Percentiles rank a stretch among this genome's conserved stretches.
Evolutionary conservation across 1,140 invertebrate genomes (phyloP).

Genomic region (Drosophila tristis): DNA sequence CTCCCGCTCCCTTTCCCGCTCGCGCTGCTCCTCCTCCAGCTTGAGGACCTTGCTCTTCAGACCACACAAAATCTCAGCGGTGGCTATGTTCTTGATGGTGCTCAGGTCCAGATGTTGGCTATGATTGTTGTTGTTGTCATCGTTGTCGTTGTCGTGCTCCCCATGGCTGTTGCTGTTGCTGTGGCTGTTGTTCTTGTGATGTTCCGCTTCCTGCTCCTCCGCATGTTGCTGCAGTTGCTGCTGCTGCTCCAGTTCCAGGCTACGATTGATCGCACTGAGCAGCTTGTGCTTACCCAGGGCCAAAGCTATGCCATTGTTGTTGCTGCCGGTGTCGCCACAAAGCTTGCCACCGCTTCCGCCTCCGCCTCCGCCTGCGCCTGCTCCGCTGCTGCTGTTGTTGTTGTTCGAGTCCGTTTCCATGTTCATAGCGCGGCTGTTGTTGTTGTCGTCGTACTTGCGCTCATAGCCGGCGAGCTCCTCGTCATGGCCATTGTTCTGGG

Average conservation of each 20-base stretch:
- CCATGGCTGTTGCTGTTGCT: constrained; percentile 35
- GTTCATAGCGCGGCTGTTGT: constrained; percentile 65
- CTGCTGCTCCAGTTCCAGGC: constrained; percentile 60
- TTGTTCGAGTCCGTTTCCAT: constrained; percentile 76
- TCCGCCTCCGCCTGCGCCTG: too few species aligned
- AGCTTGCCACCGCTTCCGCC: constrained; percentile 13
- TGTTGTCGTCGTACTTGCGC: constrained; percentile 75
- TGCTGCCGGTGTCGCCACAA: constrained; percentile 16
- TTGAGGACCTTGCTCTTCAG: constrained; percentile 82
- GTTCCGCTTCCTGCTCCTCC: constrained; percentile 28
- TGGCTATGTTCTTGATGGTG: constrained; percentile 80
- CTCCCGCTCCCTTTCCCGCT: constrained; percentile 54
- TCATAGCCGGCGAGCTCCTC: constrained; percentile 56
- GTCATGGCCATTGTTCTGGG: constrained; percentile 63
- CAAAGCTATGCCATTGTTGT: constrained; percentile 57
- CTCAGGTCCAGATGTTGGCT: constrained; percentile 74
- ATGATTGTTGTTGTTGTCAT: constrained; percentile 69
- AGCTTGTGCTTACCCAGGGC: constrained; percentile 67
- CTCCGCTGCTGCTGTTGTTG: constrained; percentile 67
- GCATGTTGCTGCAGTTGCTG: constrained; percentile 28
- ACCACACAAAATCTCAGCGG: constrained; percentile 77
- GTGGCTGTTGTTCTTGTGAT: constrained; percentile 35
- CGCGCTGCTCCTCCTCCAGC: constrained; percentile 74
- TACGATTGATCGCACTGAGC: constrained; percentile 70
- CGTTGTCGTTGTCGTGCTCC: constrained; percentile 43